Evolutionary conservation across 1,140 invertebrate genomes (phyloP).

Genomic region (Patella vulgata): DNA sequence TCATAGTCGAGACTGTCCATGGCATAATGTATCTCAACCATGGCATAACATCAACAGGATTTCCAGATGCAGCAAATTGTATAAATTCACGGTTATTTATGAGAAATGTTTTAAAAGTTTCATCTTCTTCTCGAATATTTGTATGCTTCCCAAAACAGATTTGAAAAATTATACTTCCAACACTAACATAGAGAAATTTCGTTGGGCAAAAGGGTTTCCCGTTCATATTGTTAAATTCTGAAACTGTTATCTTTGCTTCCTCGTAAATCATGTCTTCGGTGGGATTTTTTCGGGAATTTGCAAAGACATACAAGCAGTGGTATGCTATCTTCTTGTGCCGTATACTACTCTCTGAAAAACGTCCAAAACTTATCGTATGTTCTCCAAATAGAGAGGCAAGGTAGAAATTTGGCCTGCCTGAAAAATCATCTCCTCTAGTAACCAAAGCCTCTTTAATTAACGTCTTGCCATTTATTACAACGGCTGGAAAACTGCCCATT

Average conservation of each 20-base stretch:
- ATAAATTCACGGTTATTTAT: constrained; percentile 16
- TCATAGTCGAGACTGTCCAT: constrained; percentile 2
- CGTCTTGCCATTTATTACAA: constrained; percentile 36
- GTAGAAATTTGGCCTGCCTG: constrained; percentile 36
- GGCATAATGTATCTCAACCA: constrained; percentile 23
- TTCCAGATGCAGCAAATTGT: constrained; percentile 22
- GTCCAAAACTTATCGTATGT: constrained; percentile 15
- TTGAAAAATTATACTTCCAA: too few species aligned
- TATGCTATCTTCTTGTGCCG: constrained; percentile 26
- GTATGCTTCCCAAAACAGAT: constrained; percentile 24
- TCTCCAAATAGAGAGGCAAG: constrained; percentile 12
- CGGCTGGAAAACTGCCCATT: constrained; percentile 27
- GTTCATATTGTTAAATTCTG: constrained; percentile 13
- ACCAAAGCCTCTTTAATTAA: constrained; percentile 34
- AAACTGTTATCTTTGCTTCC: constrained; percentile 19
- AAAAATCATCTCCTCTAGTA: constrained; percentile 36
- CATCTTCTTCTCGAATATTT: constrained; percentile 25
- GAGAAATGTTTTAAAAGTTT: constrained; percentile 16
- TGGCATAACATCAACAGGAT: too few species aligned
- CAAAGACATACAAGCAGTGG: constrained; percentile 23
- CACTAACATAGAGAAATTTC: constrained; percentile 9
- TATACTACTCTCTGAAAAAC: constrained; percentile 25
- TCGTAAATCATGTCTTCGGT: constrained; percentile 23
- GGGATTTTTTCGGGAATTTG: constrained; percentile 13
- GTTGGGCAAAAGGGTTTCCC: constrained; percentile 27